These are phyloP conservation scores for Syndactyla subalaris DNA, from an alignment of 2,797 vertebrate genomes.

Conservation along the genomic window DNA sequence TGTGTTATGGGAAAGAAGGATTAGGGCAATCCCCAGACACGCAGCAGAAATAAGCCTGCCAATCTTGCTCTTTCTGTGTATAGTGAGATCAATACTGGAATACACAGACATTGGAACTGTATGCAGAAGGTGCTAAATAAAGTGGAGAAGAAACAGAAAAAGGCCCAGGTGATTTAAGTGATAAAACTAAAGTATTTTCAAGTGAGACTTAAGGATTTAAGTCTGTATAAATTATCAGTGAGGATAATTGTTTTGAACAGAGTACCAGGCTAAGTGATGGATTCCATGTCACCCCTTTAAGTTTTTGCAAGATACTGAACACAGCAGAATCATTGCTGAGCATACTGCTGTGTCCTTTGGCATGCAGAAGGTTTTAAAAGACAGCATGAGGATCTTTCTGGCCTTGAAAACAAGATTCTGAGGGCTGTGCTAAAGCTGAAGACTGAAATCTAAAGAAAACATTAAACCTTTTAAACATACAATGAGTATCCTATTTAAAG, in stretches of 20 bases:
- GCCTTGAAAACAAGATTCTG: not conserved
- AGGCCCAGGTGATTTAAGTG: not conserved
- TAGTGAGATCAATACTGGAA: not conserved
- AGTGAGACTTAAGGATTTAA: not conserved
- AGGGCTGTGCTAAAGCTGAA: not conserved
- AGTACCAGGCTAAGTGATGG: not conserved
- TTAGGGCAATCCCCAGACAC: not conserved
- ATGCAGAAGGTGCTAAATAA: not conserved
- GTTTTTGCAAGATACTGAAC: not conserved
- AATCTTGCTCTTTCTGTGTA: not conserved
- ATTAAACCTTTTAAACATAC: not conserved
- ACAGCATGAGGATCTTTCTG: not conserved
- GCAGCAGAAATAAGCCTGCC: not conserved
- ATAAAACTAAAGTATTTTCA: not conserved
- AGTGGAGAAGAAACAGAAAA: not conserved
- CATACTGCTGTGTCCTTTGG: not conserved
- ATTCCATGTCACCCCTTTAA: not conserved
- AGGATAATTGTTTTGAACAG: not conserved
- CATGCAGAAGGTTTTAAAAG: not conserved
- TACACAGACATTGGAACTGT: not conserved
- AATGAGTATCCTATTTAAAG: not conserved
- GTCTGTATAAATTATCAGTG: not conserved
- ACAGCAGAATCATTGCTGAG: not conserved
- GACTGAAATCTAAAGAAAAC: not conserved
- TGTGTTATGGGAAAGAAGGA: not conserved